Conservation (phyloP, 2,888 invertebrate genomes). For the Cataglyphis rosenhaueri region DNA sequence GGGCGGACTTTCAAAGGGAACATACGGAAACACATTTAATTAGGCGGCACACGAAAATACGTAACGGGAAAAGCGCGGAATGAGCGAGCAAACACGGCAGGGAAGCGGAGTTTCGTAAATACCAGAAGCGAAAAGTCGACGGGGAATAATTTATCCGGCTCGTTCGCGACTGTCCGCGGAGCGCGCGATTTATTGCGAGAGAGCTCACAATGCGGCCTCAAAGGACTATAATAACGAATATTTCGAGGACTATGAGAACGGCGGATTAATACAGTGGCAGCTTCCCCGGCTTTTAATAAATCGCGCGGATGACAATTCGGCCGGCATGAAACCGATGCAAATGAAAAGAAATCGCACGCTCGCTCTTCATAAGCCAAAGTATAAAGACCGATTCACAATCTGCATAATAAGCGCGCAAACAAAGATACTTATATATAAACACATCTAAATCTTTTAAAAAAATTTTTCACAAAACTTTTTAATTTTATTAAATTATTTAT, state of each 20-base stretch:
- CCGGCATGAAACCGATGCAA: constrained; percentile 40
- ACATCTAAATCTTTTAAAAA: neutral
- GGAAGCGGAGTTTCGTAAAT: constrained; percentile 40
- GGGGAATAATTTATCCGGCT: constrained; percentile 47
- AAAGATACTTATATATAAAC: neutral
- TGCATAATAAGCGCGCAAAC: neutral
- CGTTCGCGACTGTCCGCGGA: constrained; percentile 29
- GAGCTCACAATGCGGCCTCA: constrained; percentile 33
- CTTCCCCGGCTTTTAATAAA: constrained; percentile 60
- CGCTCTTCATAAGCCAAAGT: constrained; percentile 46
- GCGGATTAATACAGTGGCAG: constrained; percentile 62
- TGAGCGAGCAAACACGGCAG: constrained; percentile 32
- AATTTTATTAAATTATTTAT: neutral
- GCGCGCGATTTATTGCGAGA: constrained; percentile 52
- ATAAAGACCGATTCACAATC: constrained; percentile 30
- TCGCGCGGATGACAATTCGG: constrained; percentile 58
- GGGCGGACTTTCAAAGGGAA: constrained; percentile 37
- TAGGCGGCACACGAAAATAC: constrained; percentile 47
- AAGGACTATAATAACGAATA: constrained; percentile 49
- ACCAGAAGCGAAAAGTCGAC: constrained; percentile 53
- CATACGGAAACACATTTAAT: constrained; percentile 51
- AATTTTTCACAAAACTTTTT: neutral
- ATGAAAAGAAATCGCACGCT: constrained; percentile 37
- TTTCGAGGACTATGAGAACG: constrained; percentile 47
- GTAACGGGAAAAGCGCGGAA: constrained; percentile 48